These are phyloP conservation scores for Tachystola acroxantha DNA, from an alignment of 2,888 invertebrate species.

Conservation along the genomic window DNA sequence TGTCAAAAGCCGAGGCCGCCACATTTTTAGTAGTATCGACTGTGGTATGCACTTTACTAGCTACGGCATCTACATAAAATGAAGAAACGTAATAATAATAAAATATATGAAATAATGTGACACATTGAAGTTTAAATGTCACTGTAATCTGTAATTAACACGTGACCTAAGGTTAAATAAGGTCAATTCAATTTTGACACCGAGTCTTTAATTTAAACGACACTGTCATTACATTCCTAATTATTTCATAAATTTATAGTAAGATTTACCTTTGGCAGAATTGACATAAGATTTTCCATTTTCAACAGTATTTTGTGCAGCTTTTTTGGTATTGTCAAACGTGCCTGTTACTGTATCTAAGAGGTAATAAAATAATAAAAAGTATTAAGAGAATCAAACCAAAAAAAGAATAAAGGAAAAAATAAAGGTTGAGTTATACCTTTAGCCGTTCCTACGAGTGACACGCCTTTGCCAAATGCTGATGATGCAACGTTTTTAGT, in stretches of 20 bases:
- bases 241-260: background rate
- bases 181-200: too few relatives aligned
- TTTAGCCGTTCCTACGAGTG: constrained; percentile 33
- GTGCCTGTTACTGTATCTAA: constrained; percentile 43
- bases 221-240: too few relatives aligned
- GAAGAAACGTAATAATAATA: too few relatives aligned
- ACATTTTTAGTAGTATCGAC: constrained; percentile 24
- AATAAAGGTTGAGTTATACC: constrained; percentile 17
- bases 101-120: too few relatives aligned
- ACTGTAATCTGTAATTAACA: too few relatives aligned
- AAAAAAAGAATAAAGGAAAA: background rate
- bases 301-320: constrained; percentile 56
- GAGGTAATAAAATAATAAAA: too few relatives aligned
- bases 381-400: background rate
- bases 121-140: too few relatives aligned
- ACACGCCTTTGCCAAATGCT: constrained; percentile 41
- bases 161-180: too few relatives aligned
- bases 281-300: constrained; percentile 49
- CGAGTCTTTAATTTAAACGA: too few relatives aligned
- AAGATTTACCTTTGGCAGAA: constrained; percentile 52
- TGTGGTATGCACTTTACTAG: too few relatives aligned
- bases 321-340: constrained; percentile 63
- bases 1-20: constrained; percentile 39
- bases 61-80: too few relatives aligned
- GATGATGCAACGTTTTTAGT: constrained; percentile 41